These are phyloP conservation scores for Lordiphosa clarofinis DNA, from an alignment of 1,140 invertebrate species.

Conservation along the genomic window DNA sequence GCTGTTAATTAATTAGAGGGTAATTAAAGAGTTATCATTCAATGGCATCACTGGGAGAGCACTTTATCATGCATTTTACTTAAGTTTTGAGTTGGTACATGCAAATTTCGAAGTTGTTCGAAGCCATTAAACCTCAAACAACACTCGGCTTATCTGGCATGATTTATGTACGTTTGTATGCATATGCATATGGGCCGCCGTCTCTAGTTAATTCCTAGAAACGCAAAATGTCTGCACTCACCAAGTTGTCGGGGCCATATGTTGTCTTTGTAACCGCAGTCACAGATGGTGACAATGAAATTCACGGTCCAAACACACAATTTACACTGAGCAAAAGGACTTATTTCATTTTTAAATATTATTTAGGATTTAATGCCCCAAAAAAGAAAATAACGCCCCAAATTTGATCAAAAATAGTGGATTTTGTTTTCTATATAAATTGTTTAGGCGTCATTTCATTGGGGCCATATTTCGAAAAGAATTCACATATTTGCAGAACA, in stretches of 20 bases:
- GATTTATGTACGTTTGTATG: constrained; percentile 55
- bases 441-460: no score
- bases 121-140: constrained; percentile 52
- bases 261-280: constrained; percentile 9
- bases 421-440: no score
- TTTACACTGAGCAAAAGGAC: not conserved
- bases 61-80: constrained; percentile 4
- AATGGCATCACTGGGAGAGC: constrained; percentile 20
- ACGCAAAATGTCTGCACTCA: constrained; percentile 63
- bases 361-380: no score
- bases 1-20: constrained; percentile 67
- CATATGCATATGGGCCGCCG: constrained; percentile 20
- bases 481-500: no score
- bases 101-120: constrained; percentile 36
- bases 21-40: constrained; percentile 67
- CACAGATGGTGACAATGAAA: constrained; percentile 9
- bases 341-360: no score
- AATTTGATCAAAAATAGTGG: no score
- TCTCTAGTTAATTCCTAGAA: constrained; percentile 41
- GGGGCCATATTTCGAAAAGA: no score
- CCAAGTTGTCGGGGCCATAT: constrained; percentile 26
- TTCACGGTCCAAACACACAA: not conserved
- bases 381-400: no score
- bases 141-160: constrained; percentile 60
- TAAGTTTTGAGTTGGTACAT: constrained; percentile 18